phyloP scores from a whole-genome alignment of 2,113 vertebrate species.

The Dasypus novemcinctus region DNA sequence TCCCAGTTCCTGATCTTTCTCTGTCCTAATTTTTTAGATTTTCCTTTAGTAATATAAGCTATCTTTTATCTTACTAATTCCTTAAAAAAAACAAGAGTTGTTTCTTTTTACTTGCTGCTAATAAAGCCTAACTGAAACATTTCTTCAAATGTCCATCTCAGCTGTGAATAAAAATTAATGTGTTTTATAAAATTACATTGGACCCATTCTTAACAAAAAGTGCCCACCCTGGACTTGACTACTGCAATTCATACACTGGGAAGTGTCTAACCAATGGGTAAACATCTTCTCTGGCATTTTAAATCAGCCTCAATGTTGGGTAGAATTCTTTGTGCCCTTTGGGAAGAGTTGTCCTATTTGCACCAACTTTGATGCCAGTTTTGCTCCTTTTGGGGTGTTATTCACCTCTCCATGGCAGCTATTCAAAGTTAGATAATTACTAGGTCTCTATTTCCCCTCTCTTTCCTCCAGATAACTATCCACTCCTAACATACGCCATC shows the following conservation, averaged over 20 bases:
- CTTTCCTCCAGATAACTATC: background rate
- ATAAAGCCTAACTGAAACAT: background rate
- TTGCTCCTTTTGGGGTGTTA: background rate
- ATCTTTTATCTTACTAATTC: background rate
- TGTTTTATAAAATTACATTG: background rate
- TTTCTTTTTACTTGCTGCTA: background rate
- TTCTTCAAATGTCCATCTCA: background rate
- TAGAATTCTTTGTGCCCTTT: background rate
- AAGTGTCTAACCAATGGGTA: background rate
- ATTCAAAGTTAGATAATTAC: background rate
- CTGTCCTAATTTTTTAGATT: background rate
- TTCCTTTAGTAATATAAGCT: background rate
- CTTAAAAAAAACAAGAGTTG: background rate
- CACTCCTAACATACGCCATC: accelerated
- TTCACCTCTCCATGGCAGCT: background rate
- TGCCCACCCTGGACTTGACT: background rate
- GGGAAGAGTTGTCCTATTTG: background rate
- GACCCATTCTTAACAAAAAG: background rate
- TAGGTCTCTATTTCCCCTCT: background rate
- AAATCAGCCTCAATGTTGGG: background rate
- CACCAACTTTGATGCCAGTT: background rate
- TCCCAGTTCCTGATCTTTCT: background rate
- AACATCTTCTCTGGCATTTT: background rate
- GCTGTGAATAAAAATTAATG: background rate
- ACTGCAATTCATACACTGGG: background rate